Evolutionary conservation across 2,797 vertebrate genomes (phyloP).

Genomic region (Chaetophractus vellerosus): DNA sequence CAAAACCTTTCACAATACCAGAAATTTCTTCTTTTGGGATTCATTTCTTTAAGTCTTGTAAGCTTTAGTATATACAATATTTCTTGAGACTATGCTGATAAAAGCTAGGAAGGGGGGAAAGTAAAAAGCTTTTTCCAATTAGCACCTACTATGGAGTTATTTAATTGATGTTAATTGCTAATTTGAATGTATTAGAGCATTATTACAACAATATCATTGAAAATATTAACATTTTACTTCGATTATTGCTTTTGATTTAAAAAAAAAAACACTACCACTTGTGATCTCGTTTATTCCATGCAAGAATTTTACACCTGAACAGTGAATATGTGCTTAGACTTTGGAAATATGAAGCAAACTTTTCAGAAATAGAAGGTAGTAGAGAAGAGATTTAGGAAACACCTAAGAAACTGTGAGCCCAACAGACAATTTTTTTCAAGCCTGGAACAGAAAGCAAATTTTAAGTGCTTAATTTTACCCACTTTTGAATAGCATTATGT

Average conservation of each 20-base stretch:
- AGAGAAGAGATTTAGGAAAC: neutral
- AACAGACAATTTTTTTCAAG: neutral
- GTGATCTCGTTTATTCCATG: neutral
- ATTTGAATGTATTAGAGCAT: neutral
- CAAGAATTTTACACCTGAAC: neutral
- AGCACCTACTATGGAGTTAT: neutral
- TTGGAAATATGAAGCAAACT: conserved; percentile 9
- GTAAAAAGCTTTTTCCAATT: neutral
- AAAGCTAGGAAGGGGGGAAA: neutral
- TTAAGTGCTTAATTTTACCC: neutral
- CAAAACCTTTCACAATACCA: neutral
- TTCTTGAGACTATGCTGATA: neutral
- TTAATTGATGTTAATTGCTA: neutral
- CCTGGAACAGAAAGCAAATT: neutral
- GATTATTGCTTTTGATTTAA: conserved; percentile 27
- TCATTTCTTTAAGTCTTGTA: conserved; percentile 13
- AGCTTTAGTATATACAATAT: neutral
- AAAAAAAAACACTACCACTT: neutral
- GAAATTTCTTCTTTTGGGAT: neutral
- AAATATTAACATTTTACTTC: neutral
- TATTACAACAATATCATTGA: neutral
- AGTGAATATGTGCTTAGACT: neutral
- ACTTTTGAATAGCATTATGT: neutral
- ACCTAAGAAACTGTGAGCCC: neutral
- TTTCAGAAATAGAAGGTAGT: neutral